These are phyloP conservation scores for Saimiri boliviensis DNA, from an alignment of 2,113 vertebrate genomes.

Conservation along the genomic window DNA sequence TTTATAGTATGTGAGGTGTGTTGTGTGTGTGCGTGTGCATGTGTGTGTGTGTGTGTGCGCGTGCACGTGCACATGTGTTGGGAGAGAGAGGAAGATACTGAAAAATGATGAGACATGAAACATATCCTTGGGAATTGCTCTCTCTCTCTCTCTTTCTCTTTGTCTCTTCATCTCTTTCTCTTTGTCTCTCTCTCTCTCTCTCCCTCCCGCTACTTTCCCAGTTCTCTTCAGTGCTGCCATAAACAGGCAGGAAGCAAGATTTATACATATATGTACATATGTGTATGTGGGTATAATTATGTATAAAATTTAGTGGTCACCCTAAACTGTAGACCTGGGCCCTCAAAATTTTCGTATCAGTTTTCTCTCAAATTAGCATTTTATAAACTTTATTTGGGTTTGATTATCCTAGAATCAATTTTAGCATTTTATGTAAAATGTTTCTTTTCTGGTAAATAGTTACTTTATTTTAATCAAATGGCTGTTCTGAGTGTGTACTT, in stretches of 20 bases:
- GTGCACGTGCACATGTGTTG: not conserved
- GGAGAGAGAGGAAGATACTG: not conserved
- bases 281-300: not conserved
- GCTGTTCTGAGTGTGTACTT: not conserved
- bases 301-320: not conserved
- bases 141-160: too few relatives aligned
- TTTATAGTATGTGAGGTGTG: not conserved
- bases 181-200: too few relatives aligned
- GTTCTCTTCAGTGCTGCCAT: not conserved
- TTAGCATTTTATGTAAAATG: not conserved
- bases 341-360: not conserved
- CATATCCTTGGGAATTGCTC: not conserved
- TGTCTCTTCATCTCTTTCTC: too few relatives aligned
- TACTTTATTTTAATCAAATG: not conserved
- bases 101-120: not conserved
- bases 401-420: not conserved
- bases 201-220: not conserved
- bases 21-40: not conserved
- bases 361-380: not conserved
- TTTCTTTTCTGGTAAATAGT: not conserved
- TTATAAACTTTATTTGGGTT: not conserved
- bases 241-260: not conserved
- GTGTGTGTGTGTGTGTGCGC: too few relatives aligned
- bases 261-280: not conserved
- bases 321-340: not conserved